Evolutionary conservation across 2,888 invertebrate genomes (phyloP).

Genomic region (Euplagia quadripunctaria): DNA sequence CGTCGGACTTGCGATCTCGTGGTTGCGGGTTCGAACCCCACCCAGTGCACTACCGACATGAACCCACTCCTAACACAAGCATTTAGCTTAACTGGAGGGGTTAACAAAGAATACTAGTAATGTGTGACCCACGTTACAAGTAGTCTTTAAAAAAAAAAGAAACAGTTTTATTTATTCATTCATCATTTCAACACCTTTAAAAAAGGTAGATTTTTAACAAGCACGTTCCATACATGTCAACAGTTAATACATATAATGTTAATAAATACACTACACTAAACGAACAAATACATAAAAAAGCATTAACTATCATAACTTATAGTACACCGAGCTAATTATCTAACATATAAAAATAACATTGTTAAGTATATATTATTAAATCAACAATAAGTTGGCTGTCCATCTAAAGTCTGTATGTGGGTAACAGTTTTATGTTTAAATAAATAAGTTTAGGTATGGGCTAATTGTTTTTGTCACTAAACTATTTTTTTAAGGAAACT

Average conservation of each 20-base stretch:
- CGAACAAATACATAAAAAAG: constrained; percentile 35
- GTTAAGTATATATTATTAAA: constrained; percentile 17
- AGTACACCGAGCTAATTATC: constrained; percentile 1
- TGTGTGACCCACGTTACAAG: no score
- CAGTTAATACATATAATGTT: not conserved
- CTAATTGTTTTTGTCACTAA: constrained; percentile 23
- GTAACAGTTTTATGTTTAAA: not conserved
- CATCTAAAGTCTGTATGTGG: constrained; percentile 3
- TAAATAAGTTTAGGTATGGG: not conserved
- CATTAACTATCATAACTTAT: constrained; percentile 6
- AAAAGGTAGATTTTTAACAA: not conserved
- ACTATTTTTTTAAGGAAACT: not conserved
- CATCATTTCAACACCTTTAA: no score
- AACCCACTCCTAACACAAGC: no score
- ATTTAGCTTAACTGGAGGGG: no score
- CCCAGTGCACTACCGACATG: no score
- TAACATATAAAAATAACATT: constrained; percentile 22
- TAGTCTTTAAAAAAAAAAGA: no score
- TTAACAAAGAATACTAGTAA: no score
- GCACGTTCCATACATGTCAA: constrained; percentile 3
- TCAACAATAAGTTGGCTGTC: not conserved
- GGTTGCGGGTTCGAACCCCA: no score
- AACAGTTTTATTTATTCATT: no score
- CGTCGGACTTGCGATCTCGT: no score
- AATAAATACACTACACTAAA: constrained; percentile 9